A percentile compares a stretch with the other conserved stretches of the same genome.
Evolutionary conservation across 2,797 vertebrate species (phyloP).

Genomic region (Chaunax sp.): DNA sequence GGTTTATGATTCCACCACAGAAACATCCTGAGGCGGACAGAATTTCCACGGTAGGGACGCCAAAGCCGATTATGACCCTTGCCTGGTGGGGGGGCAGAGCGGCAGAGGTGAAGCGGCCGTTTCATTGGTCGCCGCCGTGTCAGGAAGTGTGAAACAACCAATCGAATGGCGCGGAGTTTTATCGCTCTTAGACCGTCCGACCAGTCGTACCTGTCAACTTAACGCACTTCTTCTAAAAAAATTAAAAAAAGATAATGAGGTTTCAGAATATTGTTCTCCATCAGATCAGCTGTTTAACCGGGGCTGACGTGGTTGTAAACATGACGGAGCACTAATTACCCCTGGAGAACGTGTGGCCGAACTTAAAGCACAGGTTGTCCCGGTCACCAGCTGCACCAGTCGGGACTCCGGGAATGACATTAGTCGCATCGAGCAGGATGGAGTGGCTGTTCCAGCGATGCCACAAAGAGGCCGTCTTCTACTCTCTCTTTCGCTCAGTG

Average conservation of each 20-base stretch:
- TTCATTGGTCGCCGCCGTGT: slow-evolving; percentile 48
- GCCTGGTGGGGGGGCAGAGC: not conserved
- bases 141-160: slow-evolving; percentile 53
- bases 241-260: not conserved
- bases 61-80: slow-evolving; percentile 71
- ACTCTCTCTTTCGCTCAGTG: slow-evolving; percentile 49
- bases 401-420: slow-evolving; percentile 45
- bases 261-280: not conserved
- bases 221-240: not conserved
- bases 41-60: slow-evolving; percentile 16
- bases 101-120: not conserved
- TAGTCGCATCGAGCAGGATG: slow-evolving; percentile 52
- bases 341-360: not conserved
- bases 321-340: slow-evolving; percentile 1
- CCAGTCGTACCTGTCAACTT: slow-evolving; percentile 41
- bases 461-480: slow-evolving; percentile 54
- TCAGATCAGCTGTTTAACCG: not conserved
- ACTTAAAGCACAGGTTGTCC: slow-evolving; percentile 14
- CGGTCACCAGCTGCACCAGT: not conserved
- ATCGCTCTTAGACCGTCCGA: slow-evolving; percentile 15
- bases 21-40: too few relatives aligned
- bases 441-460: slow-evolving; percentile 64
- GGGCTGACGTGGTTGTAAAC: not conserved
- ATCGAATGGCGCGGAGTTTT: slow-evolving; percentile 13
- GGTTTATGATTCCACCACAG: too few relatives aligned